Conservation (phyloP, 2,113 vertebrate genomes). For the Phaethornis superciliosus region DNA sequence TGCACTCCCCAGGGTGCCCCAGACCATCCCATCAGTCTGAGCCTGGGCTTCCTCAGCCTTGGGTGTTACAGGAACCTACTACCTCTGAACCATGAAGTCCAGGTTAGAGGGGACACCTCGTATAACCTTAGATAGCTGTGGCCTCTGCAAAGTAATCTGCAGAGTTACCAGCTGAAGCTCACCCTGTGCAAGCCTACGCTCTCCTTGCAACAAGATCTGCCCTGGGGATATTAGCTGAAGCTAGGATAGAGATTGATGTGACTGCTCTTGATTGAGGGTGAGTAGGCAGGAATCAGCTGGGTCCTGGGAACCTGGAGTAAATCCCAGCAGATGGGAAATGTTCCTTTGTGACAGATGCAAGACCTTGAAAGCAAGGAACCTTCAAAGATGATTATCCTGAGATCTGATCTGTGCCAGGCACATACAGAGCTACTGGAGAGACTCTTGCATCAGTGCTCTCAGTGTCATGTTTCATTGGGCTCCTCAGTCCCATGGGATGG, state of each 20-base stretch:
- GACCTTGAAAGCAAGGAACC: constrained; percentile 11
- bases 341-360: constrained; percentile 51
- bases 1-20: not conserved
- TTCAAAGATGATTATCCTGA: constrained; percentile 37
- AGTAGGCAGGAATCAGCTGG: not conserved
- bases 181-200: not conserved
- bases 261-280: not conserved
- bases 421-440: not conserved
- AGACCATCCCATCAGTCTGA: not conserved
- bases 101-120: not conserved
- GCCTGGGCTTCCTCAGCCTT: not conserved
- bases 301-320: not conserved
- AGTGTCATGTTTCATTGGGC: not conserved
- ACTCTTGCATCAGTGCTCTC: not conserved
- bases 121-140: not conserved
- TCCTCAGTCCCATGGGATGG: not conserved
- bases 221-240: not conserved
- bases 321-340: constrained; percentile 52
- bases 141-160: not conserved
- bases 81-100: not conserved
- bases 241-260: not conserved
- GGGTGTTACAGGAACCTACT: not conserved
- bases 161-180: not conserved
- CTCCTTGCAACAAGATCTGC: not conserved
- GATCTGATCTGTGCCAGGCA: not conserved